Evolutionary conservation across 2,113 vertebrate species (phyloP).

Genomic region (Chascanopsetta lugubris): DNA sequence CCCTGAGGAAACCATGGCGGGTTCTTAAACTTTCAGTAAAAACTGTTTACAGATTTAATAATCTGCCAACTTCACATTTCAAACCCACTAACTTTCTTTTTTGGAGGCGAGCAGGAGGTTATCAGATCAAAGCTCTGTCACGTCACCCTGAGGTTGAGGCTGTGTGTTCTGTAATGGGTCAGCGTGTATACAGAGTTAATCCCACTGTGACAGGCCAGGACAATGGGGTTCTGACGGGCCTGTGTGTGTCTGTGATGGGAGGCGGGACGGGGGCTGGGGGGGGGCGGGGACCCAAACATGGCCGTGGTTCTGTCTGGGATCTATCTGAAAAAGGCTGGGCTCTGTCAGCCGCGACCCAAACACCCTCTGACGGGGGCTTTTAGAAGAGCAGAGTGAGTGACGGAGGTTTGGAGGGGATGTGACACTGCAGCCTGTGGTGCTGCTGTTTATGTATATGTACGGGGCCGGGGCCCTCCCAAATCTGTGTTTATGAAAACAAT

Average conservation of each 20-base stretch:
- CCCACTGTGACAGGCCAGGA: conserved; percentile 56
- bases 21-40: conserved; percentile 25
- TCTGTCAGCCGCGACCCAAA: conserved; percentile 71
- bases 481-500: conserved; percentile 79
- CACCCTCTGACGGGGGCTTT: conserved; percentile 70
- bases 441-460: conserved; percentile 77
- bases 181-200: conserved; percentile 66
- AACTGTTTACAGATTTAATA: conserved; percentile 37
- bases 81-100: conserved; percentile 37
- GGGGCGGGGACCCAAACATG: conserved; percentile 49
- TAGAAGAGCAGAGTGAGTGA: conserved; percentile 76
- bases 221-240: conserved; percentile 42
- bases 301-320: conserved; percentile 62
- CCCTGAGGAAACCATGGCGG: conserved; percentile 41
- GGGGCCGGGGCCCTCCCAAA: conserved; percentile 67
- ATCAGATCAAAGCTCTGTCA: conserved; percentile 68
- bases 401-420: conserved; percentile 73
- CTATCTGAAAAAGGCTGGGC: conserved; percentile 57
- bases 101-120: conserved; percentile 45
- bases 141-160: conserved; percentile 27
- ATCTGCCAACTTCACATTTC: conserved; percentile 25
- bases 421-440: conserved; percentile 72
- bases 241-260: conserved; percentile 21
- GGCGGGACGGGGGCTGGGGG: no score
- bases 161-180: conserved; percentile 55